These are phyloP conservation scores for Pimephales promelas DNA, from an alignment of 2,113 vertebrate genomes.

Conservation along the genomic window DNA sequence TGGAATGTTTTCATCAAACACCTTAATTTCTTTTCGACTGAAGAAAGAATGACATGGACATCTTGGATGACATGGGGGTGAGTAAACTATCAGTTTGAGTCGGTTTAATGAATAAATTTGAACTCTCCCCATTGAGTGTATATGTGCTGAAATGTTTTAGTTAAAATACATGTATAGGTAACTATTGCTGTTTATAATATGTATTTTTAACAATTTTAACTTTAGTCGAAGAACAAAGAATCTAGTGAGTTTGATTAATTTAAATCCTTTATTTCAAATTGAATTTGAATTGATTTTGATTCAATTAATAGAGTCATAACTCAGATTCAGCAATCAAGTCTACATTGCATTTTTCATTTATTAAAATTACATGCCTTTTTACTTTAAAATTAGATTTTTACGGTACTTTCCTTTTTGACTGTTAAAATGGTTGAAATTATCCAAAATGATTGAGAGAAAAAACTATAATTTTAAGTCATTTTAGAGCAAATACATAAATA, in stretches of 20 bases:
- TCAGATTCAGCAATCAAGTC: background rate
- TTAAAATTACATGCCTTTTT: background rate
- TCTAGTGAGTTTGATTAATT: background rate
- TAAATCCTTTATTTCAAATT: background rate
- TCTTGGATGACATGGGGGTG: no score
- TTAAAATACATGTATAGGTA: background rate
- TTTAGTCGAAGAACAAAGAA: background rate
- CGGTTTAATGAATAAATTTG: background rate
- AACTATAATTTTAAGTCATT: background rate
- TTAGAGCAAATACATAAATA: background rate
- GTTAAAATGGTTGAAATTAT: background rate
- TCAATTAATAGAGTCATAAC: background rate
- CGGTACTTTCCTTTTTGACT: background rate
- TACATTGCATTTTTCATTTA: background rate
- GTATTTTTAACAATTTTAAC: background rate
- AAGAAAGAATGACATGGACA: no score
- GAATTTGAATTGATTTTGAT: background rate
- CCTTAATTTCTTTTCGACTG: no score
- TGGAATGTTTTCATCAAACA: no score
- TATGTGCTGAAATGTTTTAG: background rate
- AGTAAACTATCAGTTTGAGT: no score
- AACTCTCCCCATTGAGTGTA: no score
- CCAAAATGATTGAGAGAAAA: no score
- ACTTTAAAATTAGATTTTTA: background rate
- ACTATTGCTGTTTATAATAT: background rate